phyloP scores from a whole-genome alignment of 2,797 vertebrate genomes.

The Mus minutoides region DNA sequence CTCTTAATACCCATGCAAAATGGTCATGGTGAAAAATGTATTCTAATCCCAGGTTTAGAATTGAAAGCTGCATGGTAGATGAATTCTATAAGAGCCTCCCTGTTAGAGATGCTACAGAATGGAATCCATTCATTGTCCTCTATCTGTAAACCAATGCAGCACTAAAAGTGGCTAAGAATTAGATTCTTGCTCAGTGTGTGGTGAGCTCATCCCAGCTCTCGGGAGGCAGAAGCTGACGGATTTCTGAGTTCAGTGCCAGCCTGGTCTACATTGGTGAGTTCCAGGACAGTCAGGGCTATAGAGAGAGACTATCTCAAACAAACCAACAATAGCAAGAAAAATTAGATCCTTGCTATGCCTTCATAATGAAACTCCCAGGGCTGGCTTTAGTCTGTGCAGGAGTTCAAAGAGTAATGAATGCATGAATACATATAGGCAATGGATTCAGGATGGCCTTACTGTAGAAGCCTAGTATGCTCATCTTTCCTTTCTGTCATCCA shows the following conservation, averaged over 20 bases:
- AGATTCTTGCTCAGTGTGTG: neutral
- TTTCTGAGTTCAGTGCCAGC: neutral
- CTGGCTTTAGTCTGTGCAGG: constrained; percentile 43
- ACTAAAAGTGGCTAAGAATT: constrained; percentile 20
- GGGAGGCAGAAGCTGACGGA: neutral
- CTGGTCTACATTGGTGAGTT: neutral
- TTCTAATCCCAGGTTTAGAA: constrained; percentile 38
- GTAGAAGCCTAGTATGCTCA: neutral
- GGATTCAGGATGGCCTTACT: neutral
- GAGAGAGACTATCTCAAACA: neutral
- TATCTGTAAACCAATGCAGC: constrained; percentile 25
- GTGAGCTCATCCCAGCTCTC: too few species aligned
- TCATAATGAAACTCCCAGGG: neutral
- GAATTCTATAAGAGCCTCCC: neutral
- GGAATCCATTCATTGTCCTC: neutral
- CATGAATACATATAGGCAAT: neutral
- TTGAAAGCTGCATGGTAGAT: constrained; percentile 23
- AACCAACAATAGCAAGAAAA: neutral
- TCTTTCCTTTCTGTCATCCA: neutral
- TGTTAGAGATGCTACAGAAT: neutral
- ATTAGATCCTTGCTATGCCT: constrained; percentile 19
- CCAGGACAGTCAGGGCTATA: neutral
- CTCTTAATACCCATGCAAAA: constrained; percentile 25
- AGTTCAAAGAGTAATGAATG: neutral
- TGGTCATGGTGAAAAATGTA: constrained; percentile 19